phyloP scores from a whole-genome alignment of 2,113 vertebrate species.

The Phrynosoma blainvillii region DNA sequence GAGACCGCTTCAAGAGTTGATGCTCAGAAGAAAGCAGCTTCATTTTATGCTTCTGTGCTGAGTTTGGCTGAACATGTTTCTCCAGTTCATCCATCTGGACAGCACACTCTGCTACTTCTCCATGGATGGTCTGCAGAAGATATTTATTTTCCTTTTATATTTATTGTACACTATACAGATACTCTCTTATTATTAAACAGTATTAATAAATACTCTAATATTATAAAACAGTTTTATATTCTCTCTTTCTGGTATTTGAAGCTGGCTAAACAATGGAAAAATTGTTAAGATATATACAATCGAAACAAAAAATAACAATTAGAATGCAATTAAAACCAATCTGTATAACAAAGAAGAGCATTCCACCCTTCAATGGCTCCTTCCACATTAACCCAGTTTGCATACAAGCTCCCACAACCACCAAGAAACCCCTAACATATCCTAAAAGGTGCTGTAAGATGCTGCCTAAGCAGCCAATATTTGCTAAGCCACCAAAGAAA shows the following conservation, averaged over 20 bases:
- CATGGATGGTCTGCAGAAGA: constrained; percentile 83
- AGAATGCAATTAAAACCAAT: background rate
- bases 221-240: background rate
- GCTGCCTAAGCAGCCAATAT: background rate
- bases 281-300: background rate
- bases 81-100: constrained; percentile 78
- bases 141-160: background rate
- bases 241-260: background rate
- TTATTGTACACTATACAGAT: background rate
- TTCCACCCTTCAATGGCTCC: no score
- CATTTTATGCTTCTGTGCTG: constrained; percentile 77
- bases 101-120: constrained; percentile 83
- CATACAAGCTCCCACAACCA: no score
- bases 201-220: no score
- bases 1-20: constrained; percentile 76
- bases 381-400: no score
- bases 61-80: constrained; percentile 79
- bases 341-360: background rate
- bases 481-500: background rate
- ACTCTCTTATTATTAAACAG: background rate
- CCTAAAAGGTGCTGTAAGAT: background rate
- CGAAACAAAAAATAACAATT: background rate
- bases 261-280: background rate
- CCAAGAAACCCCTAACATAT: background rate
- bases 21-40: constrained; percentile 78